phyloP scores from a whole-genome alignment of 2,888 invertebrate species.

The Druceiella hillmani region DNA sequence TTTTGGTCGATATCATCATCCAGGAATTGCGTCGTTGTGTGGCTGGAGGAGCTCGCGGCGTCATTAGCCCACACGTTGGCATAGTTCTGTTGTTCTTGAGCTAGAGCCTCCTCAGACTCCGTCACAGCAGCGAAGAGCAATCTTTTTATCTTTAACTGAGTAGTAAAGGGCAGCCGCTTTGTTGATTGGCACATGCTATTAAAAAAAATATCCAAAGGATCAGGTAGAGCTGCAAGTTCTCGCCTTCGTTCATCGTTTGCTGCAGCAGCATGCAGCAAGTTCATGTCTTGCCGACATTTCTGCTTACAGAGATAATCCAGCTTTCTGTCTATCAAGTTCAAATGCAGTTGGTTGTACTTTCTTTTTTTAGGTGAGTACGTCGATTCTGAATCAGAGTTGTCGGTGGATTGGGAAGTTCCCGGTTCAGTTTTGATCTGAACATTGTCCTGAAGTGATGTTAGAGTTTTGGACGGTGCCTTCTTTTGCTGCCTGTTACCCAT shows the following conservation, averaged over 20 bases:
- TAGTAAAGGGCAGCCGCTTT: constrained; percentile 39
- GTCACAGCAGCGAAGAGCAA: constrained; percentile 39
- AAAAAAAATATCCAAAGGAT: constrained; percentile 45
- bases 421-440: constrained; percentile 28
- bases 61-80: constrained; percentile 37
- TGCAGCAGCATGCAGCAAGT: constrained; percentile 24
- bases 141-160: constrained; percentile 42
- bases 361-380: constrained; percentile 30
- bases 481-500: constrained; percentile 40
- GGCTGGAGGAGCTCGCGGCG: background rate
- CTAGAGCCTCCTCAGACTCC: constrained; percentile 40
- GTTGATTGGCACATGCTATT: constrained; percentile 47
- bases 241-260: constrained; percentile 22
- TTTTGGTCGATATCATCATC: background rate
- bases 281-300: constrained; percentile 27
- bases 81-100: constrained; percentile 42
- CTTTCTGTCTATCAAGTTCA: constrained; percentile 34
- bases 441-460: too few relatives aligned
- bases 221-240: constrained; percentile 26
- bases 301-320: constrained; percentile 35
- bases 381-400: constrained; percentile 28
- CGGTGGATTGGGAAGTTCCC: constrained; percentile 27
- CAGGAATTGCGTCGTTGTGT: background rate
- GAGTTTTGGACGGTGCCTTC: too few relatives aligned
- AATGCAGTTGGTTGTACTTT: constrained; percentile 26